Percentiles rank a stretch among this genome's conserved stretches.
Evolutionary conservation across 1,140 invertebrate genomes (phyloP).

Genomic region (Paracyclopina nana): DNA sequence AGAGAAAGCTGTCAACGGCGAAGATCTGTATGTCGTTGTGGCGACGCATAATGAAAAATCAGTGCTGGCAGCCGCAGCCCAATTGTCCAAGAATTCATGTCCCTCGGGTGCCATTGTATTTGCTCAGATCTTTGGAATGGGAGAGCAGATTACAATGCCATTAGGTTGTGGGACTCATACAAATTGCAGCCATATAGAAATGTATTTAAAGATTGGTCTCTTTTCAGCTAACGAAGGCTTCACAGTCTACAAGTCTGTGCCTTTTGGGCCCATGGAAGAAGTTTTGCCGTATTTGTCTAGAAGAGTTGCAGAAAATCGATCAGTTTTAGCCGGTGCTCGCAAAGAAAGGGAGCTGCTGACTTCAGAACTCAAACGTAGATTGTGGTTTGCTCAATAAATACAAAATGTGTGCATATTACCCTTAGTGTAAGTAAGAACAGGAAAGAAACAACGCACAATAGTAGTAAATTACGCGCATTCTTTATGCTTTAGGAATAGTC

Average conservation of each 20-base stretch:
- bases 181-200: background rate
- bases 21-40: conserved; percentile 21
- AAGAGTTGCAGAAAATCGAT: conserved; percentile 32
- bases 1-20: background rate
- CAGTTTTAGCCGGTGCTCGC: conserved; percentile 31
- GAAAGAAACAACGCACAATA: too few species aligned
- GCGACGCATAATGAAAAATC: conserved; percentile 27
- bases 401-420: too few species aligned
- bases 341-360: conserved; percentile 30
- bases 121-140: conserved; percentile 36
- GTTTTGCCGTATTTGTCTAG: conserved; percentile 33
- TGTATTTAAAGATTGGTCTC: conserved; percentile 5
- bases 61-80: conserved; percentile 21
- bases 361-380: conserved; percentile 26
- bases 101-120: conserved; percentile 27
- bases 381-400: too few species aligned
- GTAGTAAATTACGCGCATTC: too few species aligned
- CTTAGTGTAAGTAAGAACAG: too few species aligned
- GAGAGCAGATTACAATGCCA: conserved; percentile 33
- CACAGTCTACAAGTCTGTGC: conserved; percentile 37
- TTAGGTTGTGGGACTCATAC: conserved; percentile 22
- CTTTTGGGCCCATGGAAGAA: conserved; percentile 32
- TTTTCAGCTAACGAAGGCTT: conserved; percentile 30
- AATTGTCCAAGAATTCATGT: conserved; percentile 19
- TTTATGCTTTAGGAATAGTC: too few species aligned